Evolutionary conservation across 2,113 vertebrate species (phyloP).

Genomic region (Gorsachius goisagi): DNA sequence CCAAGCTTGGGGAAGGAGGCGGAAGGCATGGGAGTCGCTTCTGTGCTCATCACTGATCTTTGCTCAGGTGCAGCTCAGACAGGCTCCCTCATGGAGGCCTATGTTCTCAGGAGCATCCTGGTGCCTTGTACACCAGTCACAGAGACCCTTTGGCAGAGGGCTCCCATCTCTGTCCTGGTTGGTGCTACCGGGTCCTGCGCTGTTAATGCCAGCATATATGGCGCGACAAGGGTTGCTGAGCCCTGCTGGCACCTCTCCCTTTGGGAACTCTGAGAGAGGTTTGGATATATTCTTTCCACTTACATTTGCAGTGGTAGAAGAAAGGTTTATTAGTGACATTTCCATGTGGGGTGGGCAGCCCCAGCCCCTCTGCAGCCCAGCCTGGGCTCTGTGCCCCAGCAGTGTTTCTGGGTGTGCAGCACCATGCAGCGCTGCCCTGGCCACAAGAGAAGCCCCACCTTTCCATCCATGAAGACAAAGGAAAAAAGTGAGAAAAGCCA

Average conservation of each 20-base stretch:
- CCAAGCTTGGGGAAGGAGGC: rapidly evolving
- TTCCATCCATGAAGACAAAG: neutral
- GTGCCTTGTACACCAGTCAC: rapidly evolving
- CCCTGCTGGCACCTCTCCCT: rapidly evolving
- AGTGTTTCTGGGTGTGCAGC: rapidly evolving
- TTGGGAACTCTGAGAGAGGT: neutral
- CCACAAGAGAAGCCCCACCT: neutral
- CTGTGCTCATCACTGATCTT: neutral
- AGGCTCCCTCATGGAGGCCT: neutral
- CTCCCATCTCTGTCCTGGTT: neutral
- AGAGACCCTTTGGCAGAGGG: neutral
- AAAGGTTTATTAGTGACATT: neutral
- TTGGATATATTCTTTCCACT: neutral
- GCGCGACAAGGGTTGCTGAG: rapidly evolving
- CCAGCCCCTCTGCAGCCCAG: neutral
- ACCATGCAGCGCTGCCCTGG: rapidly evolving
- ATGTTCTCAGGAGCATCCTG: rapidly evolving
- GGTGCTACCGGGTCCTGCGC: rapidly evolving
- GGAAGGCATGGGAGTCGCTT: neutral
- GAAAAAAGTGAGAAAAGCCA: neutral
- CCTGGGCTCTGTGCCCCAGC: neutral
- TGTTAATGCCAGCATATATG: rapidly evolving
- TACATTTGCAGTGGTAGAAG: neutral
- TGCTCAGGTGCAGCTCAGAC: neutral
- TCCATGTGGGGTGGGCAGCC: neutral